Conservation (phyloP, 2,888 invertebrate genomes). For the Leucoma salicis region DNA sequence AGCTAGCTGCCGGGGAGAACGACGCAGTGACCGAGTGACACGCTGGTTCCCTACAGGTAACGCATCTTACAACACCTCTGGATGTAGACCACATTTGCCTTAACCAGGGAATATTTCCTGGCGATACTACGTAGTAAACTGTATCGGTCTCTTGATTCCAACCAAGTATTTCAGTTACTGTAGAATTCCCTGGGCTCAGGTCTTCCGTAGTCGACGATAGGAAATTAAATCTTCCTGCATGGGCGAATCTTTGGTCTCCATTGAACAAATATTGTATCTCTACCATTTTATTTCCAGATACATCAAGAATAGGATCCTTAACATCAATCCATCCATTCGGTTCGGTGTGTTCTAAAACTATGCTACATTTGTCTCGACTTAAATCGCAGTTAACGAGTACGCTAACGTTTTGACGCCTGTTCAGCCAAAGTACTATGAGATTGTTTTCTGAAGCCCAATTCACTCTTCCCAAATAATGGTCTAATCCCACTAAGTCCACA, state of each 20-base stretch:
- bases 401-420: constrained; percentile 90
- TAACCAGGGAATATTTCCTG: constrained; percentile 84
- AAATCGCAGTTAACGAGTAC: constrained; percentile 83
- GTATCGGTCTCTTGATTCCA: constrained; percentile 83
- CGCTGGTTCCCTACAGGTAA: constrained; percentile 84
- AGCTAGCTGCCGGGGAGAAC: constrained; percentile 68
- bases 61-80: constrained; percentile 82
- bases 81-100: constrained; percentile 84
- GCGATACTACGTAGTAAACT: constrained; percentile 87
- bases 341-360: constrained; percentile 73
- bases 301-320: constrained; percentile 76
- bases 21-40: constrained; percentile 85
- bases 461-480: constrained; percentile 86
- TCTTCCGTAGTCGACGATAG: constrained; percentile 53
- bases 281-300: constrained; percentile 67
- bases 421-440: constrained; percentile 90
- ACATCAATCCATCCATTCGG: constrained; percentile 87
- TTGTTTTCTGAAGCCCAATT: constrained; percentile 87
- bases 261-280: constrained; percentile 59
- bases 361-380: constrained; percentile 59
- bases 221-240: constrained; percentile 61
- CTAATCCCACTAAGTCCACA: constrained; percentile 76
- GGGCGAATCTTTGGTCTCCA: constrained; percentile 70
- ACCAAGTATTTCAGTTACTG: constrained; percentile 82
- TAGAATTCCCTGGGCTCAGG: constrained; percentile 81